Base-by-base conservation (phyloP, 2,888 invertebrate species). In the Heliothis peltigera region DNA sequence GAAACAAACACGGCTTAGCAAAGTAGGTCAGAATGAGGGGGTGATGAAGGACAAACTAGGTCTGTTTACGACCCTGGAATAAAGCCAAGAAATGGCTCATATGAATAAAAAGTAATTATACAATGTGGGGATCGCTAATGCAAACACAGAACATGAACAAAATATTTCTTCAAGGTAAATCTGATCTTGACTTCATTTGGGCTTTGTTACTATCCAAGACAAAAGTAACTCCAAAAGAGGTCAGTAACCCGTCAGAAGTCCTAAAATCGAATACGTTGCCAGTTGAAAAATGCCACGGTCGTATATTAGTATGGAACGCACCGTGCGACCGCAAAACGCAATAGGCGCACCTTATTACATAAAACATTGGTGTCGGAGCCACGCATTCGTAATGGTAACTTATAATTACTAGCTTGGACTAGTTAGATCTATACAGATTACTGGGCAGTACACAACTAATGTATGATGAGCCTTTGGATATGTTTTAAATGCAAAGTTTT, bases 361-460 rank as follows among this genome's bases (percentile, higher is more conserved):
- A 86, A 85, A 82, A 70, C 51, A 69, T 80, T 77, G 69, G 79
- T 75, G 71, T 77, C 79, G 70, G 64, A 68, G 75, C 66, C 67
- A 68, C 70, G 71, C 71, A 80, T 82, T 75, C 61, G 81, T 77
- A 81, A 86, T 56, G 32, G 75, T 61, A 52, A 70, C 74, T 64
- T 82, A 79, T 81, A 80, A 83, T 78, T 81, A 81, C 75, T 79
- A 71, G 74, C 79, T 65, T 73, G 81, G 47, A 79, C 84, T 84
- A 85, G 77, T 78, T 81, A 64, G 44, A 64, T 32, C 32, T 32
- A 8, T 46, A 49, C 58, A 64, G 25, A 75, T 74, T 76, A 73
- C 55, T 25, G n/a, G 15, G 25, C 42, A 65, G 66, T 21, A 51
- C 18, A 35, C 39, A 25, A 46, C 51, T 25, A 8, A 46, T 42